A percentile compares a stretch with the other conserved stretches of the same genome.
Evolutionary conservation across 2,888 invertebrate species (phyloP).

Genomic region (Macrophya annulata): DNA sequence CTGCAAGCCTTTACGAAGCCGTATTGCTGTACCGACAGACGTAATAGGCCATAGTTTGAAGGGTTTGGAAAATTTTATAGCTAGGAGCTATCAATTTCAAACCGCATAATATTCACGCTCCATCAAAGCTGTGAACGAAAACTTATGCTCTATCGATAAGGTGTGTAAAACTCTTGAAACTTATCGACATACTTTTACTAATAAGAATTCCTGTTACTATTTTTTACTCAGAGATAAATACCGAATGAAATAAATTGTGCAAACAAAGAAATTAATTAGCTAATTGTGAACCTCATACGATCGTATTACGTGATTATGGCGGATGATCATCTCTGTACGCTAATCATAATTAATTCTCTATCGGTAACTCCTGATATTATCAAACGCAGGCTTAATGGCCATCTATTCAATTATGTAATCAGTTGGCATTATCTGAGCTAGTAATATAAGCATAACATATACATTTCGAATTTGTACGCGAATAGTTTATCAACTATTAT

Average conservation of each 20-base stretch:
- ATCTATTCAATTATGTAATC: conserved; percentile 10
- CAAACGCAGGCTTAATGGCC: neutral
- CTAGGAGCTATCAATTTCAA: neutral
- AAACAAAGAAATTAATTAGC: neutral
- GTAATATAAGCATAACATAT: neutral
- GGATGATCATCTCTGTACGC: too few species aligned
- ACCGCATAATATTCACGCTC: neutral
- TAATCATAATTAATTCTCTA: neutral
- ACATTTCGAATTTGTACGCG: neutral
- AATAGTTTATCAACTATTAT: neutral
- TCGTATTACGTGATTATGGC: neutral
- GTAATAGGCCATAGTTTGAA: neutral
- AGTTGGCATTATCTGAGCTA: neutral
- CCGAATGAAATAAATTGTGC: neutral
- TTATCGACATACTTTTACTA: neutral
- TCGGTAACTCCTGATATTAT: neutral
- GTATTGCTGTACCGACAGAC: neutral
- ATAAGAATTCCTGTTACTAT: neutral
- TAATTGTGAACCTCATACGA: neutral
- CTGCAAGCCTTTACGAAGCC: neutral
- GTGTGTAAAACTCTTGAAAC: neutral
- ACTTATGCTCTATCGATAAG: neutral
- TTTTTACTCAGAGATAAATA: neutral
- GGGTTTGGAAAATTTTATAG: conserved; percentile 10
- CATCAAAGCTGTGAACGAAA: neutral